Conservation (phyloP, 2,797 vertebrate genomes). For the Phoebastria nigripes region DNA sequence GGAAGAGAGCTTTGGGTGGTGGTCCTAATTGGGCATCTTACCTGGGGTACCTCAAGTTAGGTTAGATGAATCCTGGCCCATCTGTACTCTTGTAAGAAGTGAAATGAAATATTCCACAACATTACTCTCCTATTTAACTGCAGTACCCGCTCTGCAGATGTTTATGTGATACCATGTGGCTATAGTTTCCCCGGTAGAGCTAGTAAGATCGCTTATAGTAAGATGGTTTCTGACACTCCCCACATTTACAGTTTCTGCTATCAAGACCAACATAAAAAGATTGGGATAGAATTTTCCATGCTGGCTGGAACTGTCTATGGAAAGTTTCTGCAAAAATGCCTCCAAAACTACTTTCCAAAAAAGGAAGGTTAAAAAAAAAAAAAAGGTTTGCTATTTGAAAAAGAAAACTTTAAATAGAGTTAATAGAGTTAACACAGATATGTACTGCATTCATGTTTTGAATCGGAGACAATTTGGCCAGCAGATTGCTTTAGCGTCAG, state of each 20-base stretch:
- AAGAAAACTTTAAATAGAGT: background rate
- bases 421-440: background rate
- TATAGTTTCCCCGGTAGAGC: background rate
- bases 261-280: background rate
- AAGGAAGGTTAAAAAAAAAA: rapidly evolving
- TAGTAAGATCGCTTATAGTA: background rate
- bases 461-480: background rate
- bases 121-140: background rate
- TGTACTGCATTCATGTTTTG: background rate
- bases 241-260: background rate
- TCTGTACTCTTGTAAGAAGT: background rate
- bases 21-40: background rate
- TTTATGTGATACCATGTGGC: background rate
- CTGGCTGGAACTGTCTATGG: background rate
- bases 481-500: background rate
- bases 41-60: background rate
- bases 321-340: background rate
- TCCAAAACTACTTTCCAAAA: background rate
- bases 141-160: background rate
- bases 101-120: background rate
- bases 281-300: background rate
- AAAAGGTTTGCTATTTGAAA: background rate
- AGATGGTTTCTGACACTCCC: background rate
- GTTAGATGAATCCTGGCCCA: background rate
- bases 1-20: background rate